A percentile compares a stretch with the other conserved stretches of the same genome.
phyloP scores from a whole-genome alignment of 2,888 invertebrate genomes.

The Sinelater perroti region DNA sequence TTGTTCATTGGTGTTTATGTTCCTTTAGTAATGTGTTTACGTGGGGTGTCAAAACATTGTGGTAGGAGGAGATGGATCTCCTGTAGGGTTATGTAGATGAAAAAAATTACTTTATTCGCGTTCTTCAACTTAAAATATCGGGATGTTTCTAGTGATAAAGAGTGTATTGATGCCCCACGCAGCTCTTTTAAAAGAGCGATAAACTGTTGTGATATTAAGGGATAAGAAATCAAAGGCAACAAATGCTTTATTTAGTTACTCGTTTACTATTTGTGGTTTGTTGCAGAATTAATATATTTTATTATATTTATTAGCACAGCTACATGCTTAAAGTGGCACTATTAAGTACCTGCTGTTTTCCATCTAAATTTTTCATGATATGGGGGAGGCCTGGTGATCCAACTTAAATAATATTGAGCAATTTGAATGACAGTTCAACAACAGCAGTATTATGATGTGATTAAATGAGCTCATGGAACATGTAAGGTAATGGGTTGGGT shows the following conservation, averaged over 20 bases:
- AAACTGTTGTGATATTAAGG: slow-evolving; percentile 31
- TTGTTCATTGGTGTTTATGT: slow-evolving; percentile 32
- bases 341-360: neutral
- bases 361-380: neutral
- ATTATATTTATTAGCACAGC: neutral
- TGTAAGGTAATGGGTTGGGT: too few species aligned
- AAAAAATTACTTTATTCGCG: too few species aligned
- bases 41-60: slow-evolving; percentile 19
- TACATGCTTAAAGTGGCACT: neutral
- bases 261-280: slow-evolving; percentile 1
- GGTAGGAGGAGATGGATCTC: neutral
- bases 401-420: too few species aligned
- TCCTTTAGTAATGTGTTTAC: slow-evolving; percentile 25
- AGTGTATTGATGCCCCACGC: slow-evolving; percentile 16
- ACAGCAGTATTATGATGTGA: too few species aligned
- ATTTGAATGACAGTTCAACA: too few species aligned
- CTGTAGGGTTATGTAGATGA: too few species aligned
- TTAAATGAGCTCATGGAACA: too few species aligned
- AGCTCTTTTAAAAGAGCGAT: slow-evolving; percentile 15
- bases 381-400: too few species aligned
- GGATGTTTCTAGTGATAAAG: too few species aligned
- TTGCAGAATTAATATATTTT: neutral
- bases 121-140: too few species aligned
- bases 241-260: slow-evolving; percentile 8
- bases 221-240: slow-evolving; percentile 23